A percentile compares a stretch with the other conserved stretches of the same genome.
phyloP scores from a whole-genome alignment of 1,140 invertebrate species.

The Drosophila mojavensis region DNA sequence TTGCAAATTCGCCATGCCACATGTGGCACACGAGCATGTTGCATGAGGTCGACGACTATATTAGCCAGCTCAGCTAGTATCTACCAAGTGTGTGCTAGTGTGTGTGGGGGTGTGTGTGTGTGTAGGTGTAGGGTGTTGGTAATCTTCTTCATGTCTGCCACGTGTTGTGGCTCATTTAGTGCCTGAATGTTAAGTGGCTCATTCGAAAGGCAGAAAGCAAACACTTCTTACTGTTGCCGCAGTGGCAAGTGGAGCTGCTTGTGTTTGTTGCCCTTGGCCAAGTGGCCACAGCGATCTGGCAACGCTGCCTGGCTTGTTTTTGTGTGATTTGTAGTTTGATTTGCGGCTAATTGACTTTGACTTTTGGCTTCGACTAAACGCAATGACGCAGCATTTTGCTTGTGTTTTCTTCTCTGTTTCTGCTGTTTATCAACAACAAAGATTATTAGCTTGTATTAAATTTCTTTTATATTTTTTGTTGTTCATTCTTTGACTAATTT shows the following conservation, averaged over 20 bases:
- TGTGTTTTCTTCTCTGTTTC: neutral
- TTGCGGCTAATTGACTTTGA: conserved; percentile 44
- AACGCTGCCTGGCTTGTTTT: conserved; percentile 18
- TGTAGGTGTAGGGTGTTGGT: conserved; percentile 26
- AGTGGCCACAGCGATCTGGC: conserved; percentile 23
- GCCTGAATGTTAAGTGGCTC: conserved; percentile 40
- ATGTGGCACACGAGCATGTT: conserved; percentile 26
- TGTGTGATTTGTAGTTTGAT: conserved; percentile 25
- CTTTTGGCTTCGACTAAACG: conserved; percentile 20
- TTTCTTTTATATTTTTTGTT: neutral
- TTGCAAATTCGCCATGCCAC: conserved; percentile 30
- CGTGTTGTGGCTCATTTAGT: conserved; percentile 49
- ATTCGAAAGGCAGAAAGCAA: conserved; percentile 14
- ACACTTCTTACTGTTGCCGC: conserved; percentile 18
- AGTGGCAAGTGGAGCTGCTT: conserved; percentile 9
- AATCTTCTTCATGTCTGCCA: conserved; percentile 45
- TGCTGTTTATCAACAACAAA: neutral
- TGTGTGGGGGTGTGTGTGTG: neutral
- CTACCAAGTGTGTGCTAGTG: neutral
- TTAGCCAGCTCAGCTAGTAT: conserved; percentile 30
- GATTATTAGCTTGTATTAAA: conserved; percentile 15
- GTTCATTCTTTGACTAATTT: conserved; percentile 6
- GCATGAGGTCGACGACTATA: conserved; percentile 69
- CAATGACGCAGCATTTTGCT: conserved; percentile 45
- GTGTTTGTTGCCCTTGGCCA: conserved; percentile 7